Percentiles rank a stretch among this genome's conserved stretches.
Conservation (phyloP, 2,113 vertebrate species). For the Petroica traversi region DNA sequence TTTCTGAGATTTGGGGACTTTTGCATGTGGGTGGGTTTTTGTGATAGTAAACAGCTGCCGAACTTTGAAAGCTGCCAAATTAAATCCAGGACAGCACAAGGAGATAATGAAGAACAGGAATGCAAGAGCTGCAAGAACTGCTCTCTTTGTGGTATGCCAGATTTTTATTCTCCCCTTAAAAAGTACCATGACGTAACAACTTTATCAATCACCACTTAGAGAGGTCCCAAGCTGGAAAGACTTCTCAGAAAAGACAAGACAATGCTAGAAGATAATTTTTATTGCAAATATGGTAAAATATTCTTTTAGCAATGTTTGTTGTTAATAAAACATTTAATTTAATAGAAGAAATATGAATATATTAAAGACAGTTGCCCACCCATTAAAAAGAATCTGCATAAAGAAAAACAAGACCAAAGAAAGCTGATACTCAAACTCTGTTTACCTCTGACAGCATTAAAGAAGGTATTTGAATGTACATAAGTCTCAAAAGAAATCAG, state of each 20-base stretch:
- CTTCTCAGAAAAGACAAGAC: neutral
- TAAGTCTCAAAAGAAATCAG: neutral
- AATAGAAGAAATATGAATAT: conserved; percentile 18
- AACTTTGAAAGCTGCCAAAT: conserved; percentile 44
- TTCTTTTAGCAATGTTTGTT: neutral
- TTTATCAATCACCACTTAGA: conserved; percentile 14
- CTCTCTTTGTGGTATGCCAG: conserved; percentile 1
- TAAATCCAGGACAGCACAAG: conserved; percentile 52
- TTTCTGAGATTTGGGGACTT: conserved; percentile 42
- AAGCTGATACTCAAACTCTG: neutral
- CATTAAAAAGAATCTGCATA: neutral
- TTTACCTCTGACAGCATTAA: neutral
- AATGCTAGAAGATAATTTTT: neutral
- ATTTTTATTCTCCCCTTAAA: conserved; percentile 23
- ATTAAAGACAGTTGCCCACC: conserved; percentile 2
- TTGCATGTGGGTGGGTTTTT: conserved; percentile 56
- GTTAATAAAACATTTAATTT: conserved; percentile 21
- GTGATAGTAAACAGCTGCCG: conserved; percentile 67
- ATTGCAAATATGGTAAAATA: neutral
- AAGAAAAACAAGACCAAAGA: neutral
- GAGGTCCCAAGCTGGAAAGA: neutral
- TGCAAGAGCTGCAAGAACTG: conserved; percentile 24
- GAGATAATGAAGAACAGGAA: conserved; percentile 67
- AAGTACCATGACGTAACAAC: conserved; percentile 18
- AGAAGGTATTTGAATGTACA: neutral